Percentiles rank a stretch among this genome's conserved stretches.
phyloP scores from a whole-genome alignment of 2,113 vertebrate genomes.

The Rhinopomastus cyanomelas region DNA sequence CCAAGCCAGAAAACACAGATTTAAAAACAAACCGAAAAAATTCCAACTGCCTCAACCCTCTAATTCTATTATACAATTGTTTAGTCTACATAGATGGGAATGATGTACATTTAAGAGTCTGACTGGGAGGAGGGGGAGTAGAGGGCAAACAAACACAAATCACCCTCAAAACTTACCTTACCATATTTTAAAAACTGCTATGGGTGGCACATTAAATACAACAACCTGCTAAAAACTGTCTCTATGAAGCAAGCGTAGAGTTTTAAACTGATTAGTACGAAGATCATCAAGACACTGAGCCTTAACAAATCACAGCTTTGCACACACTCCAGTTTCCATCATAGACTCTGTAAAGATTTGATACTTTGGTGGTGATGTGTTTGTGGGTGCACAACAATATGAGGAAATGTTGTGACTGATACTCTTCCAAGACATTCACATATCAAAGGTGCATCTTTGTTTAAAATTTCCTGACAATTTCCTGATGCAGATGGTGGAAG shows the following conservation, averaged over 20 bases:
- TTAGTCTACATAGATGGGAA: not conserved
- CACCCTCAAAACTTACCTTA: not conserved
- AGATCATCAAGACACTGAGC: constrained; percentile 23
- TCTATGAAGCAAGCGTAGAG: not conserved
- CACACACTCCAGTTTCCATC: not conserved
- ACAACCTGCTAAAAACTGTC: not conserved
- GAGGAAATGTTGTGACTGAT: constrained; percentile 24
- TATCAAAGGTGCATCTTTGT: constrained; percentile 56
- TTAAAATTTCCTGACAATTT: too few species aligned
- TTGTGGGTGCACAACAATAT: constrained; percentile 33
- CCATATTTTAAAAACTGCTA: not conserved
- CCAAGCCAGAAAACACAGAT: not conserved
- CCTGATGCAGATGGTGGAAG: too few species aligned
- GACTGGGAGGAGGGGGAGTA: accelerated
- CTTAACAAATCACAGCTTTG: not conserved
- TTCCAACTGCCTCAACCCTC: not conserved
- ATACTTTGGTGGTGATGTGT: not conserved
- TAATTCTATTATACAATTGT: not conserved
- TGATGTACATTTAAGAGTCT: not conserved
- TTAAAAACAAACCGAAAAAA: not conserved
- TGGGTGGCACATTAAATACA: not conserved
- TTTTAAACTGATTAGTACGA: constrained; percentile 19
- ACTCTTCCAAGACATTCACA: constrained; percentile 14
- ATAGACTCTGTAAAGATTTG: constrained; percentile 48
- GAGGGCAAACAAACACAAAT: accelerated